These are phyloP conservation scores for Harpalus rubripes DNA, from an alignment of 2,888 invertebrate genomes.

Conservation along the genomic window DNA sequence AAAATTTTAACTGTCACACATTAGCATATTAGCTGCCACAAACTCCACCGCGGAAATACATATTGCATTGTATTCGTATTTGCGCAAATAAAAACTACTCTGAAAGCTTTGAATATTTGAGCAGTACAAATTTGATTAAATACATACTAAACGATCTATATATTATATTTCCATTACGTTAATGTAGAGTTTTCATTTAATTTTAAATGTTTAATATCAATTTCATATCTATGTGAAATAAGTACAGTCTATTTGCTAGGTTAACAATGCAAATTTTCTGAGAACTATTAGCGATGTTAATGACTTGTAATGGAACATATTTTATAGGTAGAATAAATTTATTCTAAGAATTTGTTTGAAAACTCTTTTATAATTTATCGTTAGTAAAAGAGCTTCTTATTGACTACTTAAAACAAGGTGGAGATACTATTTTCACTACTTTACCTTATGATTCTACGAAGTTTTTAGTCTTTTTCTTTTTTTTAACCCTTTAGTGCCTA, in stretches of 20 bases:
- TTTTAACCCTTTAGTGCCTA: too few relatives aligned
- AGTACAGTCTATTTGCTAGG: not conserved
- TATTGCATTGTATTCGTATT: not conserved
- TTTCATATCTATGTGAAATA: not conserved
- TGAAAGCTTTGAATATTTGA: not conserved
- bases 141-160: not conserved
- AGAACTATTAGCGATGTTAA: conserved; percentile 1
- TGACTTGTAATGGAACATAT: not conserved
- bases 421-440: too few relatives aligned
- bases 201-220: not conserved
- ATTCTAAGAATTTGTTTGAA: not conserved
- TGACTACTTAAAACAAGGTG: too few relatives aligned
- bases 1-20: not conserved
- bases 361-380: too few relatives aligned
- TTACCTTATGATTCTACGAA: too few relatives aligned
- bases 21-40: not conserved
- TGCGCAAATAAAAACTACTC: not conserved
- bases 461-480: too few relatives aligned
- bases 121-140: not conserved
- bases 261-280: not conserved
- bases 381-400: too few relatives aligned
- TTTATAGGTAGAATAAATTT: not conserved
- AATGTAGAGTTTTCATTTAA: not conserved
- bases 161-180: not conserved
- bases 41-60: not conserved